Base-by-base conservation (phyloP, 2,113 vertebrate genomes). In the Scopus umbretta region DNA sequence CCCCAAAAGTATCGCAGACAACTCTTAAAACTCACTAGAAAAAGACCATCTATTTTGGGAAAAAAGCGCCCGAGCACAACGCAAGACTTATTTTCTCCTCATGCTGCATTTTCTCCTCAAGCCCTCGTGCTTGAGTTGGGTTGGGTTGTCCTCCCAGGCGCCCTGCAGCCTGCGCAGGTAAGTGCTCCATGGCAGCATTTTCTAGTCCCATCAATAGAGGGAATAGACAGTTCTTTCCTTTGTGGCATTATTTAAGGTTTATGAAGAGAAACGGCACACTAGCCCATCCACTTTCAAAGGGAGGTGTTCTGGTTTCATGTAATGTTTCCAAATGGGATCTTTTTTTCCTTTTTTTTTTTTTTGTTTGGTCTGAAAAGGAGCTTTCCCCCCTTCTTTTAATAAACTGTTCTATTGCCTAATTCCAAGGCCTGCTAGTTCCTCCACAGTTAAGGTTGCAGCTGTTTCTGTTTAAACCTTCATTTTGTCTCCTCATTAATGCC, bases 401-500 rank as follows among this genome's bases (percentile, higher is more conserved):
- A 80, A 92, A 74, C 38, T 65, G 11, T 56, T 65, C 58, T 91
- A 32, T 82, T 96, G 82, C 67, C 58, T 86, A 88, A 93, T 86
- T 92, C 38, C 29, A 86, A 83, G 62, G 55, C 32, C 47, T 36
- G 10, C 53, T 72, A 66, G 74, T 73, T 92, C 59, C 38, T 90
- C 63, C 59, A 36, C 55, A 71, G 79, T 52, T 74, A 92, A 88
- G 55, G 80, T 88, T 90, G 68, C 95, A 96, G 75, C 72, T 95
- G 94, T 86, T 97, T 92, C 88, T 93, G 76, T 90, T 94, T 90
- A 96, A 88, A 92, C 18, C 55, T 88, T 94, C 65, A 36, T 88
- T 94, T 93, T 88, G n/a, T 58, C 58, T 95, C 50, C 55, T 88
- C 61, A 84, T 86, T 96, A 92, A 86, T 91, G 92, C 38, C 67